phyloP scores from a whole-genome alignment of 2,113 vertebrate genomes.

The Prunella himalayana region DNA sequence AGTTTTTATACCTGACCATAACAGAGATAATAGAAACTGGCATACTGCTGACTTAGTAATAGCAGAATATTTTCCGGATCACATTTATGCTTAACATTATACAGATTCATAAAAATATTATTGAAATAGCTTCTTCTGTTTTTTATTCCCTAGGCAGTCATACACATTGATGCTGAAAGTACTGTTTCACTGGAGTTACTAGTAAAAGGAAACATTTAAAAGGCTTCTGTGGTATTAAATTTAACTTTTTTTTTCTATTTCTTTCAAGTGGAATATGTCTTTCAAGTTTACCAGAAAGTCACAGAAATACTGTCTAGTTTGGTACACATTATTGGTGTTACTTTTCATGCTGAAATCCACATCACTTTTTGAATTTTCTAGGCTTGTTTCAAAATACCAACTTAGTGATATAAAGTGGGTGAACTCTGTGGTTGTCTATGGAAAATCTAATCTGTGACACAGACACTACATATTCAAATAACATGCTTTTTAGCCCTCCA shows the following conservation, averaged over 20 bases:
- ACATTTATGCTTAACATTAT: background rate
- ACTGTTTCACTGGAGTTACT: background rate
- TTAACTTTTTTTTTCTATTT: background rate
- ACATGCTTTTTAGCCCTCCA: background rate
- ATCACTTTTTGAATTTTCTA: background rate
- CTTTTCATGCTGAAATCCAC: background rate
- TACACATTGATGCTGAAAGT: background rate
- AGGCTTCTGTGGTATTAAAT: background rate
- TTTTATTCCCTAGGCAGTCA: background rate
- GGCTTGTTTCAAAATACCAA: background rate
- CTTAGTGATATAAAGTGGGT: background rate
- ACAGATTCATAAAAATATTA: background rate
- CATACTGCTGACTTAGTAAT: background rate
- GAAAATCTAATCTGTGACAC: background rate
- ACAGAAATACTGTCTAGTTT: background rate
- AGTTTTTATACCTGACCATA: background rate
- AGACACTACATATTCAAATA: background rate
- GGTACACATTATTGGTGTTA: background rate
- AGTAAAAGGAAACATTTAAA: background rate
- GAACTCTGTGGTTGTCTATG: background rate
- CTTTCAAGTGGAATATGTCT: background rate
- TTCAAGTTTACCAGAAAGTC: background rate
- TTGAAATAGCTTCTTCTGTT: background rate
- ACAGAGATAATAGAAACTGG: background rate
- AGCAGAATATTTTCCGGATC: background rate